These are phyloP conservation scores for Cherax destructor DNA, from an alignment of 1,140 invertebrate genomes.

Conservation along the genomic window DNA sequence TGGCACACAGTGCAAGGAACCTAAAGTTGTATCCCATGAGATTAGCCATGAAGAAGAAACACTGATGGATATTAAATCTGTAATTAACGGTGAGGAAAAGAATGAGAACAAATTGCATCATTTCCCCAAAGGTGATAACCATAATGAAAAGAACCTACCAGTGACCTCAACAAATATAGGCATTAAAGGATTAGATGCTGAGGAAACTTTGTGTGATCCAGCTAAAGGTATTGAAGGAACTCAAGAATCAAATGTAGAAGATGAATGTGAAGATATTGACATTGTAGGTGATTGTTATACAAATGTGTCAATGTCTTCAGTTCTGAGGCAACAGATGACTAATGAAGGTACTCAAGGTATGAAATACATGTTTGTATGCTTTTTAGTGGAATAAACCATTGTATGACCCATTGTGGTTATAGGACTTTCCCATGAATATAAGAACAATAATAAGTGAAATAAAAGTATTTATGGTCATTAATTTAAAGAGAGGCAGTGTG, in stretches of 20 bases:
- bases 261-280: constrained; percentile 23
- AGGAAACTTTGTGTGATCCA: not conserved
- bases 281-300: not conserved
- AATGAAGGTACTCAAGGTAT: not conserved
- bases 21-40: not conserved
- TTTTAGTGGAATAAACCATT: too few species aligned
- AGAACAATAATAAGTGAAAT: too few species aligned
- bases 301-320: not conserved
- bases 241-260: not conserved
- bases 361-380: not conserved
- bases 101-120: not conserved
- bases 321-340: constrained; percentile 5
- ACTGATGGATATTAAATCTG: not conserved
- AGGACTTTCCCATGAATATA: too few species aligned
- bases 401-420: too few species aligned
- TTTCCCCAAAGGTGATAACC: not conserved
- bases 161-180: not conserved
- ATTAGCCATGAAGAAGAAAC: not conserved
- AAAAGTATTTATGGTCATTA: too few species aligned
- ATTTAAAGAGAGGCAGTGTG: too few species aligned
- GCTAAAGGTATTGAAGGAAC: not conserved
- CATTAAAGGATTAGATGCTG: not conserved
- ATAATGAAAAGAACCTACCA: not conserved
- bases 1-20: not conserved
- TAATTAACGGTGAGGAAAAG: not conserved